Evolutionary conservation across 2,113 vertebrate genomes (phyloP), one percentile per base, ranked within the genome.

Genomic region (Ceratotherium simum): DNA sequence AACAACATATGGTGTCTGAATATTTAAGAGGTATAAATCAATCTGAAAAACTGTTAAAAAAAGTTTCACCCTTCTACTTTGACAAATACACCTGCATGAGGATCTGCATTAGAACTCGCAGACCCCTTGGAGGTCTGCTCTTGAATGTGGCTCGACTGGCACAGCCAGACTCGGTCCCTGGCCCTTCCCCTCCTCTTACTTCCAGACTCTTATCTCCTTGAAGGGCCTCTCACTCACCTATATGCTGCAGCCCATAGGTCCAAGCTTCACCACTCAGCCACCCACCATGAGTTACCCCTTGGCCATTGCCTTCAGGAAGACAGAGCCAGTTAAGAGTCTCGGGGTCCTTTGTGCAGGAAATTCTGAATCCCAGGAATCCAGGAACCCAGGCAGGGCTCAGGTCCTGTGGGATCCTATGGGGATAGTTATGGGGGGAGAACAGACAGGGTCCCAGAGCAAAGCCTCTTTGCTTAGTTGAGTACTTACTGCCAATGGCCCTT

Each of bases 101-200:
- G 1, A n/a, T 58, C n/a, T 70, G 20, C 31, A 56, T 8, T 12
- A 36, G 12, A 33, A 11, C 21, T 2, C 65, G 27, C 18, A 23
- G 72, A 62, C 4, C 13, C 21, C 3, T 16, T 39, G 21, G 33
- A 69, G 11, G 42, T 6, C 31, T 36, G 27, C 11, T 51, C 29
- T 76, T 39, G 25, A 39, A 10, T 14, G 18, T 3, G 42, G 39
- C 39, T 29, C 9, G 1, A 2, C 1, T 6, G 1, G 14, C 25
- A 54, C 13, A 64, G 51, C 27, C 11, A 33, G 6, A 42, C 23
- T 10, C 0, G 8, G 36, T 6, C 39, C n/a, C 12, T 7, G 76
- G 6, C 11, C 46, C 16, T 46, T 60, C 6, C 21, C 20, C 14
- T 54, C 5, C 25, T 18, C 12, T 8, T 10, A 7, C 23, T 33